Base-by-base conservation (phyloP, 2,113 vertebrate genomes). In the Tachysurus vachellii region DNA sequence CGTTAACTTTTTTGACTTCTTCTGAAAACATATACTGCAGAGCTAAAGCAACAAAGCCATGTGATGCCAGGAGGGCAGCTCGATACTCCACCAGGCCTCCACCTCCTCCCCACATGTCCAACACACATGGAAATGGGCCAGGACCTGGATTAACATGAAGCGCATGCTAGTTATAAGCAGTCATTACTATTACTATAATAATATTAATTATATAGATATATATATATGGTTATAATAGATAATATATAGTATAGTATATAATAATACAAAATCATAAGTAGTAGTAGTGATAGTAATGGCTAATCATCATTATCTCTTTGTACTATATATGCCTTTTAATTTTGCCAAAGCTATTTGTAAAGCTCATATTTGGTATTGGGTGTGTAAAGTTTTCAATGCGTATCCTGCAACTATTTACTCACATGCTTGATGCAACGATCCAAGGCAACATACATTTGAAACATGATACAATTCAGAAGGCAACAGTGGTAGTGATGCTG, bases 91-190 rank as follows among this genome's bases (percentile, higher is more conserved):
- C 2, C 23, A 95, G 92, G 3, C 95, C 94, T 7, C 95, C 95
- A 28, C 94, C 95, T 0, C 94, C 94, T 7, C 95, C 95, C 95
- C 94, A 96, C 87, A 96, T 82, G 53, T 96, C 95, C 90, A 96
- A 3, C 66, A 96, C 31, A 6, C 92, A 94, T 12, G 95, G 93
- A 88, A 93, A 95, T 0, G 92, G 94, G 77, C 95, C 95, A 10
- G 93, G 93, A 80, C 95, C 95, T 96, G 88, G 83, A 82, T 23
- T 11, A 44, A 42, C 28, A 81, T 17, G 21, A 36, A 59, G 26
- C 9, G 17, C 10, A 36, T 28, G 9, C 31, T 31, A 17, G 2
- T 53, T 54, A 28, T 75, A 50, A 50, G 13, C 26, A 28, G 1
- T 54, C 54, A 54, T 17, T 75, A 50, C 6, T 26, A 50, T 0